phyloP scores from a whole-genome alignment of 2,888 invertebrate genomes.

The Acrobasis consociella region DNA sequence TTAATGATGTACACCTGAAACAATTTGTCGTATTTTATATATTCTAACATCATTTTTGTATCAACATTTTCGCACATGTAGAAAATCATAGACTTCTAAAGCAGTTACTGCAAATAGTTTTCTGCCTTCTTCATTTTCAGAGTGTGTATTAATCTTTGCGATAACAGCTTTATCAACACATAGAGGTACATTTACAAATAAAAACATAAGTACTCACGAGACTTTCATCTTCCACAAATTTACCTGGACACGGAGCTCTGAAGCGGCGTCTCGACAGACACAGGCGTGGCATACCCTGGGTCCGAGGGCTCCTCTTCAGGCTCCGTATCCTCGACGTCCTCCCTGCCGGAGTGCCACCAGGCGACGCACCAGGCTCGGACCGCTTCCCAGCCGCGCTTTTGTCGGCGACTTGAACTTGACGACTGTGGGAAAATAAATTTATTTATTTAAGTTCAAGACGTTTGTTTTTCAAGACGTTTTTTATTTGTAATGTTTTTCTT shows the following conservation, averaged over 20 bases:
- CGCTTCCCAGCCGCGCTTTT: conserved; percentile 75
- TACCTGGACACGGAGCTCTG: conserved; percentile 92
- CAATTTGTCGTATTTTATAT: neutral
- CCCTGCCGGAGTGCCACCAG: conserved; percentile 95
- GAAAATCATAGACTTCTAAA: too few relatives aligned
- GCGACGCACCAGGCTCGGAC: conserved; percentile 92
- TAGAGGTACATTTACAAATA: neutral
- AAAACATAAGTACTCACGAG: neutral
- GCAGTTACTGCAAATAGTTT: too few relatives aligned
- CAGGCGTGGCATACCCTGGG: conserved; percentile 89
- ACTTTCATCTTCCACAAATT: conserved; percentile 21
- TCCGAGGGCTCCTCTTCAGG: conserved; percentile 91
- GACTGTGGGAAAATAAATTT: conserved; percentile 39
- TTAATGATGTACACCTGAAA: conserved; percentile 89
- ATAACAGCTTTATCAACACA: too few relatives aligned
- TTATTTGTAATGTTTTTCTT: too few relatives aligned
- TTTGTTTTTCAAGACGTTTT: too few relatives aligned
- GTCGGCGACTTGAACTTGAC: conserved; percentile 47
- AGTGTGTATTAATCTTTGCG: too few relatives aligned
- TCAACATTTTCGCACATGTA: too few relatives aligned
- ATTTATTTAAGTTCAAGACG: too few relatives aligned
- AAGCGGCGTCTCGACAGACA: conserved; percentile 93
- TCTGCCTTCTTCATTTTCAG: too few relatives aligned
- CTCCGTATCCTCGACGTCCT: conserved; percentile 90
- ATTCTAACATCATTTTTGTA: too few relatives aligned